These are phyloP conservation scores for Lophura nycthemera DNA, from an alignment of 2,113 vertebrate species.

Conservation along the genomic window DNA sequence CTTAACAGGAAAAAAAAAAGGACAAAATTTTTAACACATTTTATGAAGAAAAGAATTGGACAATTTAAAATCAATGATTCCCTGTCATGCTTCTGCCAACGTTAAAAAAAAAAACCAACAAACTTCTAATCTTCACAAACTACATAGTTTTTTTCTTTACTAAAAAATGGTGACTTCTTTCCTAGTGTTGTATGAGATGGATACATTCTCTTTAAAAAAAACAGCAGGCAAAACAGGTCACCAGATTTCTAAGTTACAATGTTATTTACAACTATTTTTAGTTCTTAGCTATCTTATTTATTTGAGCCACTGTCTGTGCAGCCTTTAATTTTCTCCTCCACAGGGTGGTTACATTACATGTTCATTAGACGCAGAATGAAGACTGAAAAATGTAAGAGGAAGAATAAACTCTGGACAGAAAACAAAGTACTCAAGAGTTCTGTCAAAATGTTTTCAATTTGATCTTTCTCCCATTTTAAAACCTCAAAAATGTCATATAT, in stretches of 20 bases:
- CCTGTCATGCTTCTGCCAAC: neutral
- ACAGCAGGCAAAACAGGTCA: neutral
- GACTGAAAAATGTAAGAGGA: slow-evolving; percentile 12
- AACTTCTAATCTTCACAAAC: neutral
- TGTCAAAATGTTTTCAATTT: neutral
- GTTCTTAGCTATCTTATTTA: slow-evolving; percentile 37
- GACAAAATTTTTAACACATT: neutral
- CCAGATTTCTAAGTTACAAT: slow-evolving; percentile 31
- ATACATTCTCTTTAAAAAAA: neutral
- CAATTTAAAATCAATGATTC: neutral
- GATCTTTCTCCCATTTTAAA: neutral
- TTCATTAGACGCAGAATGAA: slow-evolving; percentile 30
- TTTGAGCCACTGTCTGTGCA: slow-evolving; percentile 4
- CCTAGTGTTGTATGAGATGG: neutral
- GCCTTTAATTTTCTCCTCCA: slow-evolving; percentile 60
- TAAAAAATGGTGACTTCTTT: neutral
- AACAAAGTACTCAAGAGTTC: slow-evolving; percentile 38
- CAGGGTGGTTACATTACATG: neutral
- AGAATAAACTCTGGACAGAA: slow-evolving; percentile 47
- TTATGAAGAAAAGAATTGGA: neutral
- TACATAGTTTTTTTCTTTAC: neutral
- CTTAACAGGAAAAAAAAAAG: neutral
- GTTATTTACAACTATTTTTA: slow-evolving; percentile 51
- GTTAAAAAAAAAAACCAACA: neutral
- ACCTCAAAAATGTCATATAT: neutral